Percentiles rank a stretch among this genome's conserved stretches.
phyloP scores from a whole-genome alignment of 2,888 invertebrate genomes.

The Drosophila lacicola region DNA sequence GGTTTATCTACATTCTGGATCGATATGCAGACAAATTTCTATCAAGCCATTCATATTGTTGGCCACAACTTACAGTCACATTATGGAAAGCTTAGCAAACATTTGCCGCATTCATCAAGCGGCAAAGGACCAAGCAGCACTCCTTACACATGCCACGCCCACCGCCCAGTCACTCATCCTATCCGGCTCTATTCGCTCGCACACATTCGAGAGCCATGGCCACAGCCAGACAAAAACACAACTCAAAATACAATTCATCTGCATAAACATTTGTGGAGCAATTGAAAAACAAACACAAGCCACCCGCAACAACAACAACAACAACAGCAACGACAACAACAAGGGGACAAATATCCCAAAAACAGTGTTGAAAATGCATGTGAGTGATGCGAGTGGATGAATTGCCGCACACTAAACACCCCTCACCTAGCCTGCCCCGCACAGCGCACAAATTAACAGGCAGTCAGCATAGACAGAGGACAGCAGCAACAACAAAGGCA shows the following conservation, averaged over 20 bases:
- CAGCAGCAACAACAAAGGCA: conserved; percentile 25
- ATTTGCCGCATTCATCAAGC: conserved; percentile 71
- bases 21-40: conserved; percentile 33
- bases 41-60: conserved; percentile 9
- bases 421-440: background rate
- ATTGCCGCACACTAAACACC: conserved; percentile 22
- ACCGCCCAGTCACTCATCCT: background rate
- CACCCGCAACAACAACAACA: conserved; percentile 40
- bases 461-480: conserved; percentile 25
- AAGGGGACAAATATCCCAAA: conserved; percentile 31
- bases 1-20: conserved; percentile 22
- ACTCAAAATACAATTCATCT: conserved; percentile 79
- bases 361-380: conserved; percentile 50
- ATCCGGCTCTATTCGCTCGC: background rate
- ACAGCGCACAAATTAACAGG: conserved; percentile 53
- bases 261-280: conserved; percentile 80
- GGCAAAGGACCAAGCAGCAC: conserved; percentile 36
- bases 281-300: conserved; percentile 72
- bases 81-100: conserved; percentile 68
- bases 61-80: conserved; percentile 55
- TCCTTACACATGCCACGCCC: conserved; percentile 19
- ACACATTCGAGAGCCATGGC: conserved; percentile 9
- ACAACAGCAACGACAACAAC: conserved; percentile 35
- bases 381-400: conserved; percentile 55
- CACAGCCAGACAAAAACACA: conserved; percentile 68